A percentile compares a stretch with the other conserved stretches of the same genome.
These are phyloP conservation scores for Picus viridis DNA, from an alignment of 2,797 vertebrate species.

Conservation along the genomic window DNA sequence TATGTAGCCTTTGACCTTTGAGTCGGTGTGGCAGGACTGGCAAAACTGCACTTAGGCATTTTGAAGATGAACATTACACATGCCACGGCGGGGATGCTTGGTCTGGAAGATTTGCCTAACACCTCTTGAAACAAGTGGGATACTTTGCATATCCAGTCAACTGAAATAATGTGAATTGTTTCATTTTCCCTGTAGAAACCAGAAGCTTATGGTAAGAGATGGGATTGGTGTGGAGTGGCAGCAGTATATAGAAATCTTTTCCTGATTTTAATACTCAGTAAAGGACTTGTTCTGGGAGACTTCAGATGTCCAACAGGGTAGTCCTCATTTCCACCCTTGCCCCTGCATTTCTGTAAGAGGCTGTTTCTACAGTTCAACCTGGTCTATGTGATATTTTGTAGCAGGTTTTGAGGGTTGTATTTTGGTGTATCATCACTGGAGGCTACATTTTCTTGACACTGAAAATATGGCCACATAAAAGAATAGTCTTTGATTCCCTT, in stretches of 20 bases:
- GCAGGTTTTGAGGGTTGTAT: background rate
- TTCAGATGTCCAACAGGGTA: background rate
- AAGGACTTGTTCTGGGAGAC: background rate
- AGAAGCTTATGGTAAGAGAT: background rate
- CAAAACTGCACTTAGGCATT: background rate
- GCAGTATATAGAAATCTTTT: background rate
- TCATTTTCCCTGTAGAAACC: background rate
- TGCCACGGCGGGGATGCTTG: background rate
- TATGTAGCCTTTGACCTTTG: background rate
- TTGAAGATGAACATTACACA: background rate
- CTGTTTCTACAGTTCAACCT: background rate
- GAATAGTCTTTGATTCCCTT: background rate
- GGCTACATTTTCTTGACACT: background rate
- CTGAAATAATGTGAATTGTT: background rate
- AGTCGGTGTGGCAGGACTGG: background rate
- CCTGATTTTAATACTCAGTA: background rate
- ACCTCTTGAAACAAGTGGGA: background rate
- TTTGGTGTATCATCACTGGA: background rate
- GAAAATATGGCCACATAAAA: conserved; percentile 2
- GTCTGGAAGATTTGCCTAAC: background rate
- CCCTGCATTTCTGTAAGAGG: background rate
- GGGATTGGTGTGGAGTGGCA: background rate
- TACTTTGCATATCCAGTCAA: background rate
- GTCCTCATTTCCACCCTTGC: background rate
- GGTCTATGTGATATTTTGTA: background rate